A percentile compares a stretch with the other conserved stretches of the same genome.
phyloP scores from a whole-genome alignment of 2,888 invertebrate species.

The Yponomeuta plumbellus region DNA sequence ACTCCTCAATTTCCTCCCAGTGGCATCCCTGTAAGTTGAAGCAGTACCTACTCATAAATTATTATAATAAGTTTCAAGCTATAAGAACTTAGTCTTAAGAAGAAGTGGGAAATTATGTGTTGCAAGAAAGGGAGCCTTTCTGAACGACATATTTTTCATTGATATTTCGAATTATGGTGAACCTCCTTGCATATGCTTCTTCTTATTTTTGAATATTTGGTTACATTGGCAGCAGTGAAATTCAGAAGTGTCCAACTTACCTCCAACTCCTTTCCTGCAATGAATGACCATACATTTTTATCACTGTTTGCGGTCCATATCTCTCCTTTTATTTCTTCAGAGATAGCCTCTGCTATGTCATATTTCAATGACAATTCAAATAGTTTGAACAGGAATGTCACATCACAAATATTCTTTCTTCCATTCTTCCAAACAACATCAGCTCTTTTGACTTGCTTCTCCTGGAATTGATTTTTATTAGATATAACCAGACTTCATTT shows the following conservation, averaged over 20 bases:
- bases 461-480: conserved; percentile 38
- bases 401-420: conserved; percentile 70
- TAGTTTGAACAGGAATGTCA: conserved; percentile 77
- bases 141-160: too few species aligned
- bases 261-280: conserved; percentile 60
- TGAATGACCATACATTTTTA: conserved; percentile 60
- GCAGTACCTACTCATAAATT: not conserved
- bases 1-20: conserved; percentile 58
- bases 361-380: conserved; percentile 76
- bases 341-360: conserved; percentile 76
- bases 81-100: not conserved
- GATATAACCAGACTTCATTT: too few species aligned
- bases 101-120: not conserved
- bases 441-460: conserved; percentile 72
- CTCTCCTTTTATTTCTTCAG: conserved; percentile 47
- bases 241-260: conserved; percentile 33
- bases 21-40: conserved; percentile 46
- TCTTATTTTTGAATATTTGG: too few species aligned
- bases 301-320: conserved; percentile 52
- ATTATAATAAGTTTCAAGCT: conserved; percentile 8
- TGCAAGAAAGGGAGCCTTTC: not conserved
- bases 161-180: too few species aligned
- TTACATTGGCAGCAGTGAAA: too few species aligned
- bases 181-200: too few species aligned
- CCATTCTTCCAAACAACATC: conserved; percentile 79